Evolutionary conservation across 2,113 vertebrate genomes (phyloP).

Genomic region (Gopherus flavomarginatus): DNA sequence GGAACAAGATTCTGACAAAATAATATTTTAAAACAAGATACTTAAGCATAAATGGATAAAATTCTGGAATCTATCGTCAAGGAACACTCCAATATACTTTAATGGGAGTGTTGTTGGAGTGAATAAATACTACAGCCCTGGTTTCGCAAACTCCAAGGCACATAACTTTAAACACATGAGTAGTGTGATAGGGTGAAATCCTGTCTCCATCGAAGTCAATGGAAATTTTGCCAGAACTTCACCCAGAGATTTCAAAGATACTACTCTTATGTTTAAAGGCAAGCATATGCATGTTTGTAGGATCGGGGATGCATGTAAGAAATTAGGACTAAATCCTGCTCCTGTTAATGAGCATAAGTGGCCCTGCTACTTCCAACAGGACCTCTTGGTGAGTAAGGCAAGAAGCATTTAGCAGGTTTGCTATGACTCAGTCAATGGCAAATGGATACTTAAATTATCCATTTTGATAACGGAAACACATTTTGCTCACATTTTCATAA

Average conservation of each 20-base stretch:
- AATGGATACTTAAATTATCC: not conserved
- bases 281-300: not conserved
- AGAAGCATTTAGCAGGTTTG: not conserved
- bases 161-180: not conserved
- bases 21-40: not conserved
- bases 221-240: not conserved
- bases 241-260: not conserved
- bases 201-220: no score
- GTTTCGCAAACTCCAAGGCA: not conserved
- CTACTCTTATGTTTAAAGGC: not conserved
- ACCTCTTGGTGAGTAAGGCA: not conserved
- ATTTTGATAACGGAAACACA: rapidly evolving
- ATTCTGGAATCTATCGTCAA: not conserved
- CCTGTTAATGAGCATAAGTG: no score
- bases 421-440: not conserved
- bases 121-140: not conserved
- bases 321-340: not conserved
- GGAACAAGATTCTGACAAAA: not conserved
- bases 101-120: not conserved
- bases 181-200: not conserved
- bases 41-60: not conserved
- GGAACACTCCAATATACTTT: not conserved
- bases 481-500: not conserved
- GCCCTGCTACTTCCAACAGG: not conserved
- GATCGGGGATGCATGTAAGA: not conserved